phyloP scores from a whole-genome alignment of 2,113 vertebrate species.

The Ciconia maguari region DNA sequence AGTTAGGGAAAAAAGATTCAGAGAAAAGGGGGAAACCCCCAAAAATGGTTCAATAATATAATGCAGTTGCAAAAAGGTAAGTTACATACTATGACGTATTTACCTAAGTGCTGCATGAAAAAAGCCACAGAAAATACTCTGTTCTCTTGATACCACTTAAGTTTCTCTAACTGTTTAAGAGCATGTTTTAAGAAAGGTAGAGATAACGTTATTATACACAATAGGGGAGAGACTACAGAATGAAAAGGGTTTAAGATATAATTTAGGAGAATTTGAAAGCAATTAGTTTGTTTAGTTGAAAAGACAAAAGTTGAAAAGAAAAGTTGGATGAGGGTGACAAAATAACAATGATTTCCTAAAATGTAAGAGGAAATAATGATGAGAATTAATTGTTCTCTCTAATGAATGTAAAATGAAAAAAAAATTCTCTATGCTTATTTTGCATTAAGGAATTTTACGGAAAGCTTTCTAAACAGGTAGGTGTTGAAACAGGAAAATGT shows the following conservation, averaged over 20 bases:
- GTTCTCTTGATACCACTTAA: not conserved
- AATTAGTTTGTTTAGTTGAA: not conserved
- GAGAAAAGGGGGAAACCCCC: fast-evolving
- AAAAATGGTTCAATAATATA: not conserved
- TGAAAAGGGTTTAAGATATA: not conserved
- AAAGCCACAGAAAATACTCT: not conserved
- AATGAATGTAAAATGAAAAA: not conserved
- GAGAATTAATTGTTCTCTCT: not conserved
- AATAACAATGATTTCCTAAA: not conserved
- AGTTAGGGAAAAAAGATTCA: not conserved
- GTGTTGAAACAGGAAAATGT: not conserved
- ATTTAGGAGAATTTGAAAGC: not conserved
- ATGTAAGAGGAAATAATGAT: not conserved
- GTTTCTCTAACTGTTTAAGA: not conserved
- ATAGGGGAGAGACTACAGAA: not conserved
- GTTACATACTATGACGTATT: not conserved
- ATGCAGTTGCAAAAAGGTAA: not conserved
- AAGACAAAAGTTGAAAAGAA: not conserved
- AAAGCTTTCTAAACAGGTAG: not conserved
- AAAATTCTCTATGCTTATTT: not conserved
- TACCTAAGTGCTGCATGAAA: not conserved
- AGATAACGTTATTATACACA: not conserved
- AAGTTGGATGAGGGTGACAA: not conserved
- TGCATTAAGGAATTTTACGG: not conserved
- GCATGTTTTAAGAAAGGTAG: not conserved